Evolutionary conservation across 2,113 vertebrate species (phyloP).

Genomic region (Arizona elegans): DNA sequence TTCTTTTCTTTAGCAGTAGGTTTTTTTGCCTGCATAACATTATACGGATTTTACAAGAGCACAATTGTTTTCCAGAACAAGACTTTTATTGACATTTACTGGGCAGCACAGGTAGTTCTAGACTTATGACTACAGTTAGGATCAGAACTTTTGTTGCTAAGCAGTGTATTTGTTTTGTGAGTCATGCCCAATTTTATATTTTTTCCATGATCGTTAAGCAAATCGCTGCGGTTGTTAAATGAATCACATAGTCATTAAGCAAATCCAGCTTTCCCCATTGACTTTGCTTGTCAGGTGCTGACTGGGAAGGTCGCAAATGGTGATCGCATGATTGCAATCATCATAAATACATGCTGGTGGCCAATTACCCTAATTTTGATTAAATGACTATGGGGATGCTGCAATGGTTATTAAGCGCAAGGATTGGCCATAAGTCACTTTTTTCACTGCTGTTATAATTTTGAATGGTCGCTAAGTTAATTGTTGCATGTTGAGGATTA

Average conservation of each 20-base stretch:
- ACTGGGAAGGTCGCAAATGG: neutral
- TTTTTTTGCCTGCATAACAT: neutral
- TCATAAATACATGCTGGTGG: neutral
- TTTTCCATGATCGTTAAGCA: no score
- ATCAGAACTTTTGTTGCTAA: neutral
- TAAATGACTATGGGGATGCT: neutral
- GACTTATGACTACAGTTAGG: neutral
- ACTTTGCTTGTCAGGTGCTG: neutral
- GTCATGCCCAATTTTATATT: no score
- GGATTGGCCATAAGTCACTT: neutral
- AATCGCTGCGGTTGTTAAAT: neutral
- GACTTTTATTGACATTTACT: neutral
- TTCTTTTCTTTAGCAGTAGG: neutral
- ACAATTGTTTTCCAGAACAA: neutral
- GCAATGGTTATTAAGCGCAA: neutral
- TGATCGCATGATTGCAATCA: no score
- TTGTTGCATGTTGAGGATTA: neutral
- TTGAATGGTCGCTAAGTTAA: neutral
- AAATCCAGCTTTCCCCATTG: neutral
- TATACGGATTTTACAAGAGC: neutral
- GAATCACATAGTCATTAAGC: neutral
- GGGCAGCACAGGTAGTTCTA: neutral
- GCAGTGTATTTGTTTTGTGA: neutral
- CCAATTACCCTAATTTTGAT: neutral
- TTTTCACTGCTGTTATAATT: neutral